These are phyloP conservation scores for Orientallactaga sibirica DNA, from an alignment of 2,797 vertebrate species.

Conservation along the genomic window DNA sequence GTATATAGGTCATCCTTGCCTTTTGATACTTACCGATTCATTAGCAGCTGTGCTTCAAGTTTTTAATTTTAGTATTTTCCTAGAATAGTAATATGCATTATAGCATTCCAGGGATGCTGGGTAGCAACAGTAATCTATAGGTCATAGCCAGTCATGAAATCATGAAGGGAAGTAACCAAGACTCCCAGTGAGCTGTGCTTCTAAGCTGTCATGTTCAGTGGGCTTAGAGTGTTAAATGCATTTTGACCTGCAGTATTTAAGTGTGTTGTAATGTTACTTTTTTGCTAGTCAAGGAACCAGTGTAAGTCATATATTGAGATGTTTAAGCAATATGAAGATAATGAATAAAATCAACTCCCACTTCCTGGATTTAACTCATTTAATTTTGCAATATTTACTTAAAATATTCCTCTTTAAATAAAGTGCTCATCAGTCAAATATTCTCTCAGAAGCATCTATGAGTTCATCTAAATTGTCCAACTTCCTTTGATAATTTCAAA, in stretches of 20 bases:
- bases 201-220: not conserved
- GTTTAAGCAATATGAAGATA: conserved; percentile 14
- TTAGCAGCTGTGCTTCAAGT: not conserved
- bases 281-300: not conserved
- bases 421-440: not conserved
- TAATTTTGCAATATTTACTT: conserved; percentile 27
- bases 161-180: not conserved
- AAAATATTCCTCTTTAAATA: conserved; percentile 42
- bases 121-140: not conserved
- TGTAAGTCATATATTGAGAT: not conserved
- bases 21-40: not conserved
- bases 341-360: conserved; percentile 4
- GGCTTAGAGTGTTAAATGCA: not conserved
- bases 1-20: not conserved
- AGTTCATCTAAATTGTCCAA: not conserved
- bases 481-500: conserved; percentile 13
- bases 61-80: not conserved
- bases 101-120: not conserved
- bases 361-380: not conserved
- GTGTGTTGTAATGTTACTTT: not conserved
- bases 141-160: not conserved
- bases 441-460: not conserved
- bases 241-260: not conserved
- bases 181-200: not conserved
- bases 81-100: not conserved